Evolutionary conservation across 2,797 vertebrate species (phyloP).

Genomic region (Rhinophrynus dorsalis): DNA sequence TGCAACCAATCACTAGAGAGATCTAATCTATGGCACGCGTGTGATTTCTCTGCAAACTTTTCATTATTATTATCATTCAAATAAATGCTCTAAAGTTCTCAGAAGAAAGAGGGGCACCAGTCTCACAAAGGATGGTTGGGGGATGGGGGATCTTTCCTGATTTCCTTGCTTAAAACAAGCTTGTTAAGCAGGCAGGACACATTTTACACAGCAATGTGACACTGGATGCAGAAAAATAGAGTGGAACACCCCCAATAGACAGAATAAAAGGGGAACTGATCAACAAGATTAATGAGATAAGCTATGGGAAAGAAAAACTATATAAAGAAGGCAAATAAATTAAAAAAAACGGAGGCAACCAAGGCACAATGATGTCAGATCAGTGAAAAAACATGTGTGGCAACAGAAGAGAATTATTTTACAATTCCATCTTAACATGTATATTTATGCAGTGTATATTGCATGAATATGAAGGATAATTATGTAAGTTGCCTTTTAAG

Average conservation of each 20-base stretch:
- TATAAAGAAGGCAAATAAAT: neutral
- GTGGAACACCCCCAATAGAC: conserved; percentile 12
- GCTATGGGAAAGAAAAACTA: neutral
- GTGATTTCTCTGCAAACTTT: conserved; percentile 86
- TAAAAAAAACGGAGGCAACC: no score
- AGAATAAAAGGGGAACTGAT: conserved; percentile 18
- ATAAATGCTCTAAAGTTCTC: conserved; percentile 69
- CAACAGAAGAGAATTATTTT: no score
- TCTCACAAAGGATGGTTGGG: conserved; percentile 49
- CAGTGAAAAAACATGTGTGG: neutral
- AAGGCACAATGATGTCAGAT: neutral
- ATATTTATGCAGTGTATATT: no score
- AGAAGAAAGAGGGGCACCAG: conserved; percentile 43
- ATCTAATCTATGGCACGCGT: conserved; percentile 97
- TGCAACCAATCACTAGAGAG: conserved; percentile 80
- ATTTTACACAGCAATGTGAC: conserved; percentile 68
- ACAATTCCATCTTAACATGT: no score
- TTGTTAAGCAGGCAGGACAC: conserved; percentile 68
- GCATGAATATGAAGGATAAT: no score
- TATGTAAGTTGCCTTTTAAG: no score
- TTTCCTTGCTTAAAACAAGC: conserved; percentile 64
- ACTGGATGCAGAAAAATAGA: conserved; percentile 34
- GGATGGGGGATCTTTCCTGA: conserved; percentile 59
- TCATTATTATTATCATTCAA: conserved; percentile 63
- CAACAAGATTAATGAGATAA: conserved; percentile 34